Base-by-base conservation (phyloP, 2,797 vertebrate genomes). In the Loris lydekkerianus region DNA sequence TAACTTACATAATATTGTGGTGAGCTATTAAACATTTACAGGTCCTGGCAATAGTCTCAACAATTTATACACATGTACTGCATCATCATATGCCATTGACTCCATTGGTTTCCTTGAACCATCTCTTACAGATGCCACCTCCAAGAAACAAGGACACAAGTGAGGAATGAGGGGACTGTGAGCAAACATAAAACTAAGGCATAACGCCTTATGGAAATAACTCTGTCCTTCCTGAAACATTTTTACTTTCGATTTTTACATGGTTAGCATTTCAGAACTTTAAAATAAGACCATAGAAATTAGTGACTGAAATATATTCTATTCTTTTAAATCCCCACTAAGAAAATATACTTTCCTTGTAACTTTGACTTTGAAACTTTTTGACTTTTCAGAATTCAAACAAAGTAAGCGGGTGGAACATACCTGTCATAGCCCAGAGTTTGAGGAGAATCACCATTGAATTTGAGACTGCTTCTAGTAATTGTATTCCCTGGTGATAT, bases 351-450 rank as follows among this genome's bases (percentile, higher is more conserved):
- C 10, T 85, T 91, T 80, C 40, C 49, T 83, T 86, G 93, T 60
- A 86, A 63, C 58, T 76, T 75, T 61, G 67, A 91, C 40, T 40
- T 40, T 40, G 40, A 40, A 40, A 40, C 40, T 40, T 40, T 40
- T 40, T 40, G 40, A 40, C 40, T 40, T 40, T 82, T 27, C 46
- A 87, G 29, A 93, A 91, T 21, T 94, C 15, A 95, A 93, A 90
- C 34, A 70, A 91, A 56, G 46, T 18, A 75, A 91, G 37, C 20
- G 77, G 29, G 18, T 86, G 10, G 90, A 76, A 60, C 98, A 98
- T 98, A 99, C 99, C 99, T 99, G 98, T 99, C 99, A 92, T 99
- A 99, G 49, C 97, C 98, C 14, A 98, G 98, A 75, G 97, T 97
- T 83, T 98, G 97, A 96, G 97, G 98, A 37, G 99, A 99, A 97